Conservation (phyloP, 2,113 vertebrate genomes). For the Meles meles region DNA sequence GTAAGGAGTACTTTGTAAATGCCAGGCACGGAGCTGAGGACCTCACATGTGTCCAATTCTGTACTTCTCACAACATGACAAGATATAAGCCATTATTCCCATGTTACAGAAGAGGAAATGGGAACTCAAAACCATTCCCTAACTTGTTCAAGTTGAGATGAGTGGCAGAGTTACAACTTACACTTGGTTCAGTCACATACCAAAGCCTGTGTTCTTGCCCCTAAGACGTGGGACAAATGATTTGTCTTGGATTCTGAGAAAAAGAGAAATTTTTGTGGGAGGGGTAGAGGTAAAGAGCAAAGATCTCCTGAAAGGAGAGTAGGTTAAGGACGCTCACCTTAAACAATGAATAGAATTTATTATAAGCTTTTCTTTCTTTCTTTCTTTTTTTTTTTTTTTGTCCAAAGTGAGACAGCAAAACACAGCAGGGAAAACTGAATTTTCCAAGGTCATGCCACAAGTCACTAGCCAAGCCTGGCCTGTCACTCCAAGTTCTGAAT, state of each 20-base stretch:
- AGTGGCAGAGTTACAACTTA: neutral
- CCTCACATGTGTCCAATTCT: too few species aligned
- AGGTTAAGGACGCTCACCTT: conserved; percentile 31
- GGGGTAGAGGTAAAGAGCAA: neutral
- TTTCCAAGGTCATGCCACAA: conserved; percentile 67
- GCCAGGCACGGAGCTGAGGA: neutral
- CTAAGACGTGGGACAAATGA: too few species aligned
- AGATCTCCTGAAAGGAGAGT: neutral
- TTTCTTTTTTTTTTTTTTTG: neutral
- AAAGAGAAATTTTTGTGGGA: neutral
- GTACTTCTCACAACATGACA: neutral
- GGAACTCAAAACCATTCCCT: neutral
- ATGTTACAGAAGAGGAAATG: neutral
- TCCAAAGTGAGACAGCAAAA: neutral
- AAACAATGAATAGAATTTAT: conserved; percentile 39
- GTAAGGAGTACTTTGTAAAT: neutral
- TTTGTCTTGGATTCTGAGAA: neutral
- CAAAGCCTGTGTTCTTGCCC: neutral
- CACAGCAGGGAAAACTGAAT: conserved; percentile 5
- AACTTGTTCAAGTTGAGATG: neutral
- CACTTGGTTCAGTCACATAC: neutral
- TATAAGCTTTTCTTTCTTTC: neutral
- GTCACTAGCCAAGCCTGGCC: conserved; percentile 59
- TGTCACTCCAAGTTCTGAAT: conserved; percentile 61
- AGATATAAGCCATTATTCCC: neutral